Conservation (phyloP, 2,113 vertebrate genomes). For the Pholis gunnellus region DNA sequence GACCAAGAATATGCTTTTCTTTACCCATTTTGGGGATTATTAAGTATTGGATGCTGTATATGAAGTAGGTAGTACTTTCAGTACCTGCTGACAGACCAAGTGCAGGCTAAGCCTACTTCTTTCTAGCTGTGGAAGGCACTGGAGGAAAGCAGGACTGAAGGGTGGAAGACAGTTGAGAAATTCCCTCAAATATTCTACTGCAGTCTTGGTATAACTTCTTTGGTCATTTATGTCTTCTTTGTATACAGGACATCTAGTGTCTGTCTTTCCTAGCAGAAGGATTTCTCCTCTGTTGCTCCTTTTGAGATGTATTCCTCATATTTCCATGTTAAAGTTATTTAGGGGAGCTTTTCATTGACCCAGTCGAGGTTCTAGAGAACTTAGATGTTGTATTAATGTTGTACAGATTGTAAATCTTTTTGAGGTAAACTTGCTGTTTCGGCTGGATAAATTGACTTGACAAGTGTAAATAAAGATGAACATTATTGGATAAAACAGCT, state of each 20-base stretch:
- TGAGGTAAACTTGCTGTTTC: background rate
- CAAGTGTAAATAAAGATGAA: background rate
- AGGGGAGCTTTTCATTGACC: background rate
- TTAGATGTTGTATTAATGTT: background rate
- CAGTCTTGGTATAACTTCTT: background rate
- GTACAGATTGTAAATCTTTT: background rate
- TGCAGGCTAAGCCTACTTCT: conserved; percentile 54
- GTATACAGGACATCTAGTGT: background rate
- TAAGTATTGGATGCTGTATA: conserved; percentile 17
- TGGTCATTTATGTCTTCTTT: background rate
- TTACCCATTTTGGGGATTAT: conserved; percentile 11
- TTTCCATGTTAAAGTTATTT: background rate
- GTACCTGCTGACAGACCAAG: conserved; percentile 67
- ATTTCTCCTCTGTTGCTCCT: background rate
- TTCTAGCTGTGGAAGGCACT: background rate
- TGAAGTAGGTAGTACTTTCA: conserved; percentile 26
- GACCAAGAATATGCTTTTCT: conserved; percentile 34
- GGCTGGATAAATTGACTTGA: background rate
- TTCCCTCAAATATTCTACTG: conserved; percentile 2
- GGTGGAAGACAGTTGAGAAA: background rate
- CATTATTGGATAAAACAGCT: background rate
- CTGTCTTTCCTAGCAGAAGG: background rate
- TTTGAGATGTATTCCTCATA: background rate
- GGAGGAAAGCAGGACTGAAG: conserved; percentile 5
- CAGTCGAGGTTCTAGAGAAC: background rate